phyloP scores from a whole-genome alignment of 2,797 vertebrate genomes.

The Oceanodroma leucorhoa region DNA sequence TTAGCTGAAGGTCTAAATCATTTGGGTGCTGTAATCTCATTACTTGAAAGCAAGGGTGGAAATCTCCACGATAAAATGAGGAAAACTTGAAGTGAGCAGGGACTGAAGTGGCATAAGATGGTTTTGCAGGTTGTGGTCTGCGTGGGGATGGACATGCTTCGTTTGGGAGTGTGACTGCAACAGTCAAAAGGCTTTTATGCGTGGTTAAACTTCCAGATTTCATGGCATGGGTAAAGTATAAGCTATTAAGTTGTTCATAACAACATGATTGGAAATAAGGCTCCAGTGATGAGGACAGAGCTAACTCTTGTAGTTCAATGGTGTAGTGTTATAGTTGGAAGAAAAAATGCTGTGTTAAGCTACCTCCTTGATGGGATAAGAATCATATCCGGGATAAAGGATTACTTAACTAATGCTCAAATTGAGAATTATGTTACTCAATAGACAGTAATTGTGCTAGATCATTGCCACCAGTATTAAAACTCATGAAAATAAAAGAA shows the following conservation, averaged over 20 bases:
- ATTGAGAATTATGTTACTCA: background rate
- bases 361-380: background rate
- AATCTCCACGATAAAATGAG: background rate
- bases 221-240: background rate
- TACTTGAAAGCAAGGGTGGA: background rate
- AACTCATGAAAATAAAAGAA: background rate
- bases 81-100: background rate
- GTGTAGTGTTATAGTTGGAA: background rate
- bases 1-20: background rate
- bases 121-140: background rate
- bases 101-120: rapidly evolving
- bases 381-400: background rate
- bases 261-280: background rate
- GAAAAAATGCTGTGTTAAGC: background rate
- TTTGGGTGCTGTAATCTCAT: background rate
- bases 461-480: background rate
- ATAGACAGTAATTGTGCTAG: background rate
- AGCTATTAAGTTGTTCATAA: background rate
- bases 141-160: rapidly evolving
- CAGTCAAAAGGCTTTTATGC: background rate
- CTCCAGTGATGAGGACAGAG: background rate
- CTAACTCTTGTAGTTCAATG: background rate
- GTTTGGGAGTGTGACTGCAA: background rate
- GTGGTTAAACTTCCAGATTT: background rate
- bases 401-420: background rate